Percentiles rank a stretch among this genome's conserved stretches.
These are phyloP conservation scores for Melanotaenia nigrans DNA, from an alignment of 2,797 vertebrate species.

Conservation along the genomic window DNA sequence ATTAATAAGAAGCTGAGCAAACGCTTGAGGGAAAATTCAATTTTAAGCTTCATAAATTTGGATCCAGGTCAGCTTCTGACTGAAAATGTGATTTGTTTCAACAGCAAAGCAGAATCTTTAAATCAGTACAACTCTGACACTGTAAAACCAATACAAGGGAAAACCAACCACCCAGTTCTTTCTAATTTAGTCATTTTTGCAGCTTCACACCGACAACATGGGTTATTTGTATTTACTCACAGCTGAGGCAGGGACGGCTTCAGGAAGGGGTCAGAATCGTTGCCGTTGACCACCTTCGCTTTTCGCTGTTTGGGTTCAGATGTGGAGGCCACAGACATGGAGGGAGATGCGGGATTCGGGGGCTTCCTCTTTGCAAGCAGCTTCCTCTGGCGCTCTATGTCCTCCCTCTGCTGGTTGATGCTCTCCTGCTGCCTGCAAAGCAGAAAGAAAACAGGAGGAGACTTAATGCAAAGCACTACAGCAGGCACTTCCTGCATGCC, in stretches of 20 bases:
- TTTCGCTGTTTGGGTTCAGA: constrained; percentile 98
- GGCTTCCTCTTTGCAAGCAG: constrained; percentile 97
- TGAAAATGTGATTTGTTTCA: not conserved
- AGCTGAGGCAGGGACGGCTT: constrained; percentile 96
- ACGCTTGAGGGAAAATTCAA: not conserved
- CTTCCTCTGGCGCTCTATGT: constrained; percentile 98
- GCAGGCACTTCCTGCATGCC: not conserved
- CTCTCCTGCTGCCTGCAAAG: constrained; percentile 94
- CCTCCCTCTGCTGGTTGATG: constrained; percentile 99
- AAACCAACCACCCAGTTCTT: constrained; percentile 4
- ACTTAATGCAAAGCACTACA: not conserved
- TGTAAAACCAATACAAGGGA: not conserved
- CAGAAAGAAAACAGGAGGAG: not conserved
- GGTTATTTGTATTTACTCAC: constrained; percentile 77
- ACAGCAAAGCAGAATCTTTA: not conserved
- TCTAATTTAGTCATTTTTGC: not conserved
- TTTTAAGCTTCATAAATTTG: not conserved
- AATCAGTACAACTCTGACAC: not conserved
- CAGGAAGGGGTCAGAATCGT: constrained; percentile 97
- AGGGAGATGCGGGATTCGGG: constrained; percentile 89
- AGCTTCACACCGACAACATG: not conserved
- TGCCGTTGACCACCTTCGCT: constrained; percentile 98
- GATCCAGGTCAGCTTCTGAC: not conserved
- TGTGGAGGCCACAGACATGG: constrained; percentile 90
- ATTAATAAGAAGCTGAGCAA: not conserved